phyloP scores from a whole-genome alignment of 2,797 vertebrate species.

The Phataginus tetradactyla region DNA sequence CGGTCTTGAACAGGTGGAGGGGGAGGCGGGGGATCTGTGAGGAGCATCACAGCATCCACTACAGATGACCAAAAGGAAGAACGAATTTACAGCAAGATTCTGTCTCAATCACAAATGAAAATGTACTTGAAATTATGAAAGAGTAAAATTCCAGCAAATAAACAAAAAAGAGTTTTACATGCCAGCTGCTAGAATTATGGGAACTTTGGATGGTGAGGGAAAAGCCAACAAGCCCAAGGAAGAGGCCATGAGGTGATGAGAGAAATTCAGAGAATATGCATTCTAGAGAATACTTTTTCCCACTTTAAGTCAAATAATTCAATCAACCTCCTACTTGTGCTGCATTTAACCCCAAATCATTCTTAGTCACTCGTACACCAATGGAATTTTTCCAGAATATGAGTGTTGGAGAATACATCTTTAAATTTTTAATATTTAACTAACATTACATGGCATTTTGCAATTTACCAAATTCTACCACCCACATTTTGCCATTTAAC shows the following conservation, averaged over 20 bases:
- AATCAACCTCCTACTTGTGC: not conserved
- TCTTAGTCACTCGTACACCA: not conserved
- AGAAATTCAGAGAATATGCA: not conserved
- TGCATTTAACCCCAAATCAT: not conserved
- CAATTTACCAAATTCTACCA: not conserved
- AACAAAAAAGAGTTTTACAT: not conserved
- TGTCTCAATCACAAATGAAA: not conserved
- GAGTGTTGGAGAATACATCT: not conserved
- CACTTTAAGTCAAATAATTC: not conserved
- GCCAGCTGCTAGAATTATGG: not conserved
- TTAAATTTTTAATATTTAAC: not conserved
- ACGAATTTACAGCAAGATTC: not conserved
- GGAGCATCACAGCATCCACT: not conserved
- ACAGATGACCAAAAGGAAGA: not conserved
- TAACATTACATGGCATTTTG: not conserved
- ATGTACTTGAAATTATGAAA: conserved; percentile 42
- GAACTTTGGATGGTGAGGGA: not conserved
- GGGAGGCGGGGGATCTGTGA: not conserved
- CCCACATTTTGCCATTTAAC: not conserved
- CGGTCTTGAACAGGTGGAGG: not conserved
- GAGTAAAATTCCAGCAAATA: not conserved
- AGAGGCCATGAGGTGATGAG: not conserved
- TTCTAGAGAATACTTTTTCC: not conserved
- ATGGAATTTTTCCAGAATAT: not conserved
- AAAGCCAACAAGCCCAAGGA: not conserved